Evolutionary conservation across 2,113 vertebrate genomes (phyloP).

Genomic region (Nanorana parkeri): DNA sequence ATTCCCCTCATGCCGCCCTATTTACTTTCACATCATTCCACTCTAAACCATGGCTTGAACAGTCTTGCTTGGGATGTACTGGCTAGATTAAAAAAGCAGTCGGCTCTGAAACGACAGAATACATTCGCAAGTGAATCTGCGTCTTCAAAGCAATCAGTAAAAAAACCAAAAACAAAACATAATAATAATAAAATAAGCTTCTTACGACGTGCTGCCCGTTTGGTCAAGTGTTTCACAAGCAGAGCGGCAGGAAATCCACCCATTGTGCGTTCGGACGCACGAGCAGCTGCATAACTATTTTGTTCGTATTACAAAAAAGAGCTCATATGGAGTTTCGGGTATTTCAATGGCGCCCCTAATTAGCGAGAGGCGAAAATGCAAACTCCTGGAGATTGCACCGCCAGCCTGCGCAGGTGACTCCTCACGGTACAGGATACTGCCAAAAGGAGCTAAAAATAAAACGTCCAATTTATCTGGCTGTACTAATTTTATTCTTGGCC

Average conservation of each 20-base stretch:
- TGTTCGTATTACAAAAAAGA: conserved; percentile 30
- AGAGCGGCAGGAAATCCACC: not conserved
- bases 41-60: not conserved
- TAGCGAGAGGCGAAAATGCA: not conserved
- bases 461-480: conserved; percentile 32
- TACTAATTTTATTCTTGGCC: conserved; percentile 54
- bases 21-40: conserved; percentile 7
- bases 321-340: not conserved
- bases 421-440: conserved; percentile 21
- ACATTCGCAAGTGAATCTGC: not conserved
- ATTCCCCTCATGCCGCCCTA: not conserved
- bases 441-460: conserved; percentile 45
- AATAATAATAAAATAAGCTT: too few relatives aligned
- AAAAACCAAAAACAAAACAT: too few relatives aligned
- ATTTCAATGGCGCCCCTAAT: conserved; percentile 8
- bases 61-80: not conserved
- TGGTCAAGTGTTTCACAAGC: not conserved
- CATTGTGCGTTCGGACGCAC: conserved; percentile 22
- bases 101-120: conserved; percentile 18
- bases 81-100: conserved; percentile 3
- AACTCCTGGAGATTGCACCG: not conserved
- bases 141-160: conserved; percentile 47
- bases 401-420: not conserved
- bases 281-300: conserved; percentile 1
- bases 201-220: conserved; percentile 8